Evolutionary conservation across 2,113 vertebrate genomes (phyloP).

Genomic region (Gobius niger): DNA sequence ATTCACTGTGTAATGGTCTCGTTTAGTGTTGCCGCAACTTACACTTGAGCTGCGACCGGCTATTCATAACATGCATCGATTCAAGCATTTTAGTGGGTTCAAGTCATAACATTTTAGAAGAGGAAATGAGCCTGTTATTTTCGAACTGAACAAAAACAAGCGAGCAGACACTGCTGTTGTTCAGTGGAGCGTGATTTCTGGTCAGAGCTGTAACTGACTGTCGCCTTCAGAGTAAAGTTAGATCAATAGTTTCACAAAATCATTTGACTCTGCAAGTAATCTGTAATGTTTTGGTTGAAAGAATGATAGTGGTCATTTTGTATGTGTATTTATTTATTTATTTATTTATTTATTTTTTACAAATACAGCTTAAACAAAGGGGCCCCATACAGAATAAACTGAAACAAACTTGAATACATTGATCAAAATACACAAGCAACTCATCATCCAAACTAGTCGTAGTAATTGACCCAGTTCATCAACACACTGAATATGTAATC

Average conservation of each 20-base stretch:
- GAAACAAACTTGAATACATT: too few relatives aligned
- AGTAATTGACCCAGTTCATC: too few relatives aligned
- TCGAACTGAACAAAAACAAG: constrained; percentile 29
- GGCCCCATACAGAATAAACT: too few relatives aligned
- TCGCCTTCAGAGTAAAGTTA: constrained; percentile 43
- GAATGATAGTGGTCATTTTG: too few relatives aligned
- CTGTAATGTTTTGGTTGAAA: neutral
- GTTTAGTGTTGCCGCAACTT: constrained; percentile 15
- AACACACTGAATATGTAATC: too few relatives aligned
- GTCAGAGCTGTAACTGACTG: constrained; percentile 30
- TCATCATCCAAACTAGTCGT: too few relatives aligned
- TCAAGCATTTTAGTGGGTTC: neutral
- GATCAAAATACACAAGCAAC: too few relatives aligned
- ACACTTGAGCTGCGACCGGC: neutral
- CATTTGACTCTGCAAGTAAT: neutral
- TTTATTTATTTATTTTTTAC: too few relatives aligned
- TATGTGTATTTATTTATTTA: too few relatives aligned
- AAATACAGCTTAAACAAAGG: too few relatives aligned
- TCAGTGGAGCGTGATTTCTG: constrained; percentile 49
- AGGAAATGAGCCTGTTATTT: constrained; percentile 53
- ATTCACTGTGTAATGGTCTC: constrained; percentile 32
- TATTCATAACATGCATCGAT: constrained; percentile 1
- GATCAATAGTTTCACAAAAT: constrained; percentile 1
- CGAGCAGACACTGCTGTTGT: constrained; percentile 47
- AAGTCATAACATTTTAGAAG: constrained; percentile 20